These are phyloP conservation scores for Antedon mediterranea DNA, from an alignment of 53 echinoderm and acorn worm species.

Conservation along the genomic window DNA sequence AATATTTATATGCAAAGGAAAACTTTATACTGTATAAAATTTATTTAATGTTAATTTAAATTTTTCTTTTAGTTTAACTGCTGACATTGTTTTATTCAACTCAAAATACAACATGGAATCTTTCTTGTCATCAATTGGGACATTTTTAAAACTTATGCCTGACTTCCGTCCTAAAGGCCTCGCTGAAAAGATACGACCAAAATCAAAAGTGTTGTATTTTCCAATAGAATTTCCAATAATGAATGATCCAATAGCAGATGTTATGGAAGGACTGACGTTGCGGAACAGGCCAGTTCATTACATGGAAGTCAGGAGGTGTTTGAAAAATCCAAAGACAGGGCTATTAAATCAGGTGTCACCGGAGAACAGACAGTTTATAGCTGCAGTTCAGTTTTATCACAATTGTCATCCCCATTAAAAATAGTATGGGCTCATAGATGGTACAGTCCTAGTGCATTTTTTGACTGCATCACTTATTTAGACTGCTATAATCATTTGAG, in stretches of 20 bases:
- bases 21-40: no score
- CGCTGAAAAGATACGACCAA: slow-evolving; percentile 46
- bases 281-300: neutral
- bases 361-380: neutral
- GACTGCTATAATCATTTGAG: no score
- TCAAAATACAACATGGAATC: slow-evolving; percentile 86
- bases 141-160: slow-evolving; percentile 76
- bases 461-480: no score
- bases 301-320: no score
- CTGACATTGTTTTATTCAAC: slow-evolving; percentile 69
- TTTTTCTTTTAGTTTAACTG: slow-evolving; percentile 52
- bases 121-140: slow-evolving; percentile 50
- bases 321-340: neutral
- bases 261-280: no score
- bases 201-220: slow-evolving; percentile 71
- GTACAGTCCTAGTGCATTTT: slow-evolving; percentile 37
- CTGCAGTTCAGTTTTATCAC: neutral
- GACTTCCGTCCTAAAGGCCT: slow-evolving; percentile 43
- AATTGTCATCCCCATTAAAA: slow-evolving; percentile 28
- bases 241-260: no score
- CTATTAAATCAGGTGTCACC: neutral
- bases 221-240: slow-evolving; percentile 49
- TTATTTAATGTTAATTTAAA: no score
- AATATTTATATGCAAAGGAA: no score
- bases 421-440: slow-evolving; percentile 97